A percentile compares a stretch with the other conserved stretches of the same genome.
phyloP scores from a whole-genome alignment of 2,113 vertebrate species.

The Equus quagga region DNA sequence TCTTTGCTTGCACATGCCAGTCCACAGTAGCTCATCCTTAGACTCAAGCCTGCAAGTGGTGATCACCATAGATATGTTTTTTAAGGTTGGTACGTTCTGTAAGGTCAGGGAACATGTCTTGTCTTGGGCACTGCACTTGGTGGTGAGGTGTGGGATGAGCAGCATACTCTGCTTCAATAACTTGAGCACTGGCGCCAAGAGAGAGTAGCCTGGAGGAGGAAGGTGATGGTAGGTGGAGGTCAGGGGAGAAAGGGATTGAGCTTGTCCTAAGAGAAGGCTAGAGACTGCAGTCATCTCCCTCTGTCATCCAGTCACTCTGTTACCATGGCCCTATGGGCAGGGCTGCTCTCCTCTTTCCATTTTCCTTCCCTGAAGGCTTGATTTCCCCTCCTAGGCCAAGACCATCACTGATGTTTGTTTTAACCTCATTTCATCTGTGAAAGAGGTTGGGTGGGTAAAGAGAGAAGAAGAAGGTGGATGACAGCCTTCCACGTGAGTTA shows the following conservation, averaged over 20 bases:
- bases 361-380: neutral
- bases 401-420: neutral
- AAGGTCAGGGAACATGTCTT: neutral
- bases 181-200: neutral
- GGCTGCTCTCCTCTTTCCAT: neutral
- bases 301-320: neutral
- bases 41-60: neutral
- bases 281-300: neutral
- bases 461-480: slow-evolving; percentile 6
- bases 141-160: neutral
- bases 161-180: neutral
- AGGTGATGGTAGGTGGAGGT: neutral
- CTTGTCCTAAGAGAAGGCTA: neutral
- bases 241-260: neutral
- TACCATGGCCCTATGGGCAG: neutral
- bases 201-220: neutral
- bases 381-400: neutral
- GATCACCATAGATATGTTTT: neutral
- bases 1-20: neutral
- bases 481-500: neutral
- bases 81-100: neutral
- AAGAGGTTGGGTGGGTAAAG: neutral
- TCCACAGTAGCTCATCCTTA: neutral
- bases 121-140: neutral
- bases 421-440: slow-evolving; percentile 32